A percentile compares a stretch with the other conserved stretches of the same genome.
Evolutionary conservation across 2,113 vertebrate genomes (phyloP).

Genomic region (Globicephala melas): DNA sequence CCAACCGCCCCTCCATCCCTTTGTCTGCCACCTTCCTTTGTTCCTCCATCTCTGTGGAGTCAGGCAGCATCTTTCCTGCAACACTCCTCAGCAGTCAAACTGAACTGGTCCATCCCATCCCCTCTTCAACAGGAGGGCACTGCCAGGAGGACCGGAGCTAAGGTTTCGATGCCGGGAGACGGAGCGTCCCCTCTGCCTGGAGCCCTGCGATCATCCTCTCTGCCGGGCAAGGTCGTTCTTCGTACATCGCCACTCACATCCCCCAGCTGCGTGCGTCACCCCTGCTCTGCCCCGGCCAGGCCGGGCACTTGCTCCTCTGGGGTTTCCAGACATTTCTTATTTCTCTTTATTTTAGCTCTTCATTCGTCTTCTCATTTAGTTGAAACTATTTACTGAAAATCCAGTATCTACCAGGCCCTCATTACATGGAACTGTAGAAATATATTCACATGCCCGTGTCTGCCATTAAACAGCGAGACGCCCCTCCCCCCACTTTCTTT

Average conservation of each 20-base stretch:
- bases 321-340: neutral
- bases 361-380: neutral
- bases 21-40: neutral
- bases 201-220: neutral
- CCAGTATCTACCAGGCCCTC: neutral
- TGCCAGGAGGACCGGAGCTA: neutral
- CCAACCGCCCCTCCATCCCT: rapidly evolving
- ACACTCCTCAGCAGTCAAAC: neutral
- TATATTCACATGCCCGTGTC: neutral
- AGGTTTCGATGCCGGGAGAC: neutral
- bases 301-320: neutral
- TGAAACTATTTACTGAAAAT: neutral
- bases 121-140: neutral
- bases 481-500: neutral
- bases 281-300: neutral
- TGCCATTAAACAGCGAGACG: neutral
- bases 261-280: neutral
- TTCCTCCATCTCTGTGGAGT: neutral
- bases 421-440: neutral
- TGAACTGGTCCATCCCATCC: neutral
- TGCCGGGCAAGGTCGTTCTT: neutral
- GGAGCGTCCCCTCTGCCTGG: neutral
- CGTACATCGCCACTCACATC: neutral
- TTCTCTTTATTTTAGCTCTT: neutral
- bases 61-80: neutral